Evolutionary conservation across 2,113 vertebrate genomes (phyloP).

Genomic region (Lasiurus borealis): DNA sequence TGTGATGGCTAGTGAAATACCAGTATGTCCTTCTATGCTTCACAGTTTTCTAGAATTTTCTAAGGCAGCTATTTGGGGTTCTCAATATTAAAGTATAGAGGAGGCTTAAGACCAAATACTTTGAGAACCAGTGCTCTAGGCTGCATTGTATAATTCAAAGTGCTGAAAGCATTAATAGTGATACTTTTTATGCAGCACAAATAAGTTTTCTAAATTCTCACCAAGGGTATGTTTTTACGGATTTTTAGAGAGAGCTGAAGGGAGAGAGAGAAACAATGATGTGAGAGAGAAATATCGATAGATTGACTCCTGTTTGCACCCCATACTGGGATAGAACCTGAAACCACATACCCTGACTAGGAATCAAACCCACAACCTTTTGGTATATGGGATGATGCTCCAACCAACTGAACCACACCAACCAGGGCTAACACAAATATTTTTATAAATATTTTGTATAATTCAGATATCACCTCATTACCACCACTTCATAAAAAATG

Average conservation of each 20-base stretch:
- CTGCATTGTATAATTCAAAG: background rate
- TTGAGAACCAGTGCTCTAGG: background rate
- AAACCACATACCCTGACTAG: background rate
- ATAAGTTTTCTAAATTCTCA: background rate
- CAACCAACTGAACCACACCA: background rate
- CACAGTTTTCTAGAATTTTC: background rate
- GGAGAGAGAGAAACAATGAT: background rate
- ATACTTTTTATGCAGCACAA: background rate
- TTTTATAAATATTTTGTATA: background rate
- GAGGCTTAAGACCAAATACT: background rate
- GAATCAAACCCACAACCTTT: background rate
- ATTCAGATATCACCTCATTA: background rate
- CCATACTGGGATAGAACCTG: background rate
- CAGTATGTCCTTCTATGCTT: background rate
- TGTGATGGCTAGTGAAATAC: background rate
- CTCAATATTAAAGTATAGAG: background rate
- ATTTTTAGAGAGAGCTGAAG: background rate
- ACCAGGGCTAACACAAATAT: background rate
- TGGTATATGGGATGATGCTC: background rate
- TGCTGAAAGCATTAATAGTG: background rate
- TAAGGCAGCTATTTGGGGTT: background rate
- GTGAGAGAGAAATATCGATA: background rate
- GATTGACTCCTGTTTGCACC: background rate
- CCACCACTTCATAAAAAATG: background rate
- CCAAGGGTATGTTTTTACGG: background rate